Conservation (phyloP, 2,113 vertebrate species). For the Petroica traversi region DNA sequence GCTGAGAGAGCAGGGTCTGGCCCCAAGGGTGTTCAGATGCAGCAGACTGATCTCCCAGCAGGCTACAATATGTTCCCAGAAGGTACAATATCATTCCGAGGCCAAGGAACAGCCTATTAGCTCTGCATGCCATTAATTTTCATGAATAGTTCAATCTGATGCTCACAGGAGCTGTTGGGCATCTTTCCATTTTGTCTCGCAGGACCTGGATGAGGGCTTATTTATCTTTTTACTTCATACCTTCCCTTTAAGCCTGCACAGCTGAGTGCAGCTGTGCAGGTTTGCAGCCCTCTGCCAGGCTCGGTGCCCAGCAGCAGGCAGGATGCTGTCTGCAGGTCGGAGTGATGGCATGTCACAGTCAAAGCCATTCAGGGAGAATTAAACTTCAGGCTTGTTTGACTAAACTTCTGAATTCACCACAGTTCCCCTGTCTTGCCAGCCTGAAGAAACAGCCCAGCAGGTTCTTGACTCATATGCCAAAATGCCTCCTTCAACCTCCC, state of each 20-base stretch:
- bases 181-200: conserved; percentile 31
- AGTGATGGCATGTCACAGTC: background rate
- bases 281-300: background rate
- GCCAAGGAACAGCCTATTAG: conserved; percentile 56
- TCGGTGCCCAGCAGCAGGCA: background rate
- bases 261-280: background rate
- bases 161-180: conserved; percentile 23
- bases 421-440: background rate
- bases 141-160: conserved; percentile 17
- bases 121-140: conserved; percentile 53
- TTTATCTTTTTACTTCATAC: background rate
- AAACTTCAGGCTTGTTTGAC: conserved; percentile 14
- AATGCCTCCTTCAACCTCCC: background rate
- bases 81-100: background rate
- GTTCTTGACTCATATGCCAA: conserved; percentile 31
- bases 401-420: background rate
- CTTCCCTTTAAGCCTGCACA: background rate
- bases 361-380: conserved; percentile 7
- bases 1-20: background rate
- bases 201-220: background rate
- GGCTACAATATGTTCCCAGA: conserved; percentile 48
- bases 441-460: conserved; percentile 30
- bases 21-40: background rate
- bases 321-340: background rate
- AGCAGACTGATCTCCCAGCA: conserved; percentile 50